Base-by-base conservation (phyloP, 2,797 vertebrate species). In the Coreius guichenoti region DNA sequence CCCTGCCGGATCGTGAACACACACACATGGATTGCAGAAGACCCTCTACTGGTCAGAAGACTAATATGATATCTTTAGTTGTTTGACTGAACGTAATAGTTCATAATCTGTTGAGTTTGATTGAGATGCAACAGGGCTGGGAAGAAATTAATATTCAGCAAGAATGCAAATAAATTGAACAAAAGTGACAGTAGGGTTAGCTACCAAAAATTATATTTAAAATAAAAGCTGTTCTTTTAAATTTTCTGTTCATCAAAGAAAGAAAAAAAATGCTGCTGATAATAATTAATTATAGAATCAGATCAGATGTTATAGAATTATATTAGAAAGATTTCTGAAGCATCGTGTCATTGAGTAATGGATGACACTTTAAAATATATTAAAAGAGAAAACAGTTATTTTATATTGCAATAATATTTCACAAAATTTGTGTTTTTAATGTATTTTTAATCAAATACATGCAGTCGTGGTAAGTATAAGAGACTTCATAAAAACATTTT, bases 31-130 rank as follows among this genome's bases (percentile, higher is more conserved):
- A 90, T 36, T 45, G 61, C 14, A 89, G 54, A 56, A 87, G 85
- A 45, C n/a, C 87, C 45, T 67, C 82, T 43, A 43, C 81, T 80
- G 89, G 91, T 92, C 49, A 89, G 83, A 69, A 58, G 58, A 69
- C 63, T 14, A 19, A 23, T 47, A 63, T 68, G 6, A 33, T 36
- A 23, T 33, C 63, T 68, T 33, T 29, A 31, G 5, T 21, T 67
- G 17, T 67, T 13, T 78, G 14, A 78, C 54, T 29, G 16, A 43
- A n/a, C 12, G 36, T 29, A 45, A 47, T 29, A 31, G 77, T 49
- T 67, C 17, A 21, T 21, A 80, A 31, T 19, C 3, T 43, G 7
- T 17, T 58, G 8, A 36, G 33, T 77, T 58, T 77, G 13, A 77
- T 8, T 8, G 1, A 58, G 21, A 76, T n/a, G 47, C 5, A 76